Percentiles rank a stretch among this genome's conserved stretches.
Conservation (phyloP, 2,113 vertebrate species). For the Rhinopomastus cyanomelas region DNA sequence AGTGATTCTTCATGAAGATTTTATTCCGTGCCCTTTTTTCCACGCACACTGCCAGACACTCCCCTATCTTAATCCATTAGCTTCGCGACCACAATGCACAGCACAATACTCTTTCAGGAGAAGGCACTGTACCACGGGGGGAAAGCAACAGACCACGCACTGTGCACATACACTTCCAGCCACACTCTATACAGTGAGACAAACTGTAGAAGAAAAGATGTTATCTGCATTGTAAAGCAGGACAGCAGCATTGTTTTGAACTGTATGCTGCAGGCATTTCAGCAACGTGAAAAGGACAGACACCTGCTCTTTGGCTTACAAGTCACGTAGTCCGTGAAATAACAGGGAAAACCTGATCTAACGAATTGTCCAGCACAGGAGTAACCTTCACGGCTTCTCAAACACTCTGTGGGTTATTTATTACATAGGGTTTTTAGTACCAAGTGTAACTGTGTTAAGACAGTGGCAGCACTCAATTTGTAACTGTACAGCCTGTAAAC, state of each 20-base stretch:
- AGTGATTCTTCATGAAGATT: background rate
- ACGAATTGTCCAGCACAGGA: background rate
- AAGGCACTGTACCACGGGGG: background rate
- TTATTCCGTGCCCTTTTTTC: background rate
- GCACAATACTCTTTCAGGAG: background rate
- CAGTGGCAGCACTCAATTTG: background rate
- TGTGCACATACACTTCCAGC: background rate
- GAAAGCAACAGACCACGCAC: background rate
- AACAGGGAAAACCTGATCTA: background rate
- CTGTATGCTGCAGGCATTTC: background rate
- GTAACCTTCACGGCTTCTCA: background rate
- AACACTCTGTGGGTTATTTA: background rate
- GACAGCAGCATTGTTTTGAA: background rate
- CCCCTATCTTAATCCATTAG: background rate
- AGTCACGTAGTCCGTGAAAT: background rate
- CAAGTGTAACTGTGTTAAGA: background rate
- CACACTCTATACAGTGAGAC: background rate
- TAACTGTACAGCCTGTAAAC: background rate
- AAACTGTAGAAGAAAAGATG: background rate
- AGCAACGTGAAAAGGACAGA: background rate
- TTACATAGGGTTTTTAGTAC: background rate
- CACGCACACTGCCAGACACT: fast-evolving
- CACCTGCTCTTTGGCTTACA: slow-evolving; percentile 6
- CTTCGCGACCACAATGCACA: fast-evolving
- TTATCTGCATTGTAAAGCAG: background rate